These are phyloP conservation scores for Pseudococcus jackbeardsleyi DNA, from an alignment of 2,888 invertebrate species.

Conservation along the genomic window DNA sequence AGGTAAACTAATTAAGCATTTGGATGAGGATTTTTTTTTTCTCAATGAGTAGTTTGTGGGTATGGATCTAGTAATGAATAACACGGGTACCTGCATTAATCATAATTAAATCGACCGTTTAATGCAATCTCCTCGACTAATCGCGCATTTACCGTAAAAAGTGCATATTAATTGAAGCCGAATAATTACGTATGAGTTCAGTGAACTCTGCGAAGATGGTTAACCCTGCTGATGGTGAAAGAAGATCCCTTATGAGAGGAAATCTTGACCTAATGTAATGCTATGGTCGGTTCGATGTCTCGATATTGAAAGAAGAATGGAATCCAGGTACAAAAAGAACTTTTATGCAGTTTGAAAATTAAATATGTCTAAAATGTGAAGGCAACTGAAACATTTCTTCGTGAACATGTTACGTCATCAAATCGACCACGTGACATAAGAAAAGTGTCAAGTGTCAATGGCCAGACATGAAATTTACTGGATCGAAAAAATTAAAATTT, in stretches of 20 bases:
- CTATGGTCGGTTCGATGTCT: background rate
- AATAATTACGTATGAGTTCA: background rate
- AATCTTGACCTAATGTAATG: conserved; percentile 37
- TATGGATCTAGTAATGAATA: background rate
- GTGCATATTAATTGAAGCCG: conserved; percentile 35
- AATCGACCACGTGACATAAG: no score
- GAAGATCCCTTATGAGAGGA: background rate
- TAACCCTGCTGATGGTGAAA: background rate
- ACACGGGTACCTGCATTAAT: conserved; percentile 26
- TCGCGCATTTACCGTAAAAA: conserved; percentile 33
- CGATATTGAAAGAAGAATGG: background rate
- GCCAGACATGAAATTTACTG: no score
- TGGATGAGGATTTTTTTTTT: background rate
- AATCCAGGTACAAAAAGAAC: no score
- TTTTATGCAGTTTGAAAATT: no score
- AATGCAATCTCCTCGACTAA: background rate
- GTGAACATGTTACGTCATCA: no score
- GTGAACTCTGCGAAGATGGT: background rate
- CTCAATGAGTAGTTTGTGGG: background rate
- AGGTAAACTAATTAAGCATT: conserved; percentile 1
- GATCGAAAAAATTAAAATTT: no score
- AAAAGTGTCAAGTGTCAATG: no score
- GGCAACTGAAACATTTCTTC: no score
- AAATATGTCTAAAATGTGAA: no score
- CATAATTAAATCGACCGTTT: conserved; percentile 37